phyloP scores from a whole-genome alignment of 37 sponge, comb jelly and placozoan genomes.

The Cliona cf. orientalis region DNA sequence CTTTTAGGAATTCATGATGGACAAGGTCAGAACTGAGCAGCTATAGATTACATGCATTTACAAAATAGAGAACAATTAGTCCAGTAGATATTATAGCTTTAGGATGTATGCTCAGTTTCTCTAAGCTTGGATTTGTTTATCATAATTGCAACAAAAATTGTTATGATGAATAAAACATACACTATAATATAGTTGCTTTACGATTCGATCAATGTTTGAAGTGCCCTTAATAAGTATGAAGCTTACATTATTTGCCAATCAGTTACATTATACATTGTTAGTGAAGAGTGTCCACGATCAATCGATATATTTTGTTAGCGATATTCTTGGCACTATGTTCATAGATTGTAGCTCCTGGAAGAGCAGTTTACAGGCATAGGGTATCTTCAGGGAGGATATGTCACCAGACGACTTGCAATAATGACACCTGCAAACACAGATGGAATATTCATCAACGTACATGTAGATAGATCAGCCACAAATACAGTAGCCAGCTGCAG shows the following conservation, averaged over 20 bases:
- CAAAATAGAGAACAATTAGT: too few relatives aligned
- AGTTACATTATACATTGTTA: too few relatives aligned
- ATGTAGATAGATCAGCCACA: too few relatives aligned
- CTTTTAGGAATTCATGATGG: too few relatives aligned
- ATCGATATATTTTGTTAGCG: conserved; percentile 62
- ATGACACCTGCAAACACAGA: conserved; percentile 78
- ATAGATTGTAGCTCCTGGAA: conserved; percentile 98
- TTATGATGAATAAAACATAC: not conserved
- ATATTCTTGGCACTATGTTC: conserved; percentile 94
- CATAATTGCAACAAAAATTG: not conserved
- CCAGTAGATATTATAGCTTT: too few relatives aligned
- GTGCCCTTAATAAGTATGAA: not conserved
- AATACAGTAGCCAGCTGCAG: too few relatives aligned
- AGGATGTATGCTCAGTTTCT: too few relatives aligned
- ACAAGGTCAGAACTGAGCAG: too few relatives aligned
- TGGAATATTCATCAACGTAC: not conserved
- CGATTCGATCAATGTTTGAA: not conserved
- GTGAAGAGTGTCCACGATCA: conserved; percentile 19
- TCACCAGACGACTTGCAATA: conserved; percentile 88
- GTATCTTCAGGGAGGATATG: conserved; percentile 92
- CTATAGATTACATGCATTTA: too few relatives aligned
- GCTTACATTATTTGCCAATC: too few relatives aligned
- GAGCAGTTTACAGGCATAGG: conserved; percentile 98
- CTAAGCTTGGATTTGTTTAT: too few relatives aligned
- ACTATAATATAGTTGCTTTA: not conserved